A percentile compares a stretch with the other conserved stretches of the same genome.
phyloP scores from a whole-genome alignment of 2,888 invertebrate genomes.

The Oasisia sp. region DNA sequence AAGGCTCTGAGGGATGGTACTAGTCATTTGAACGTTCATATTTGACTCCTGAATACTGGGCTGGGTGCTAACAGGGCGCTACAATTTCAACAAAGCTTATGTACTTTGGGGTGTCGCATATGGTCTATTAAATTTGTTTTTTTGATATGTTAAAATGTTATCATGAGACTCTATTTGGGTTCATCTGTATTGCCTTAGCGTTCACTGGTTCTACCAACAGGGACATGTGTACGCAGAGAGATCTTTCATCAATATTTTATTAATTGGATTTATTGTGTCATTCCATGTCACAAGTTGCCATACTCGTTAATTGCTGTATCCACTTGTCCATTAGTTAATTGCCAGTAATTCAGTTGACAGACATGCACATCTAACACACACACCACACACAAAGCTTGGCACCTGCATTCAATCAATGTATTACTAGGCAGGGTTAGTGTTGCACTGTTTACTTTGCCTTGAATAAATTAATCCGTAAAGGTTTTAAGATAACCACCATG shows the following conservation, averaged over 20 bases:
- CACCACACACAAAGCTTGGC: neutral
- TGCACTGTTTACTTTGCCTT: neutral
- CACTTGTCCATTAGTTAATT: neutral
- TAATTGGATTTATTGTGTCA: neutral
- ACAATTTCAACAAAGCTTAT: too few species aligned
- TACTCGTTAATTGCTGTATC: neutral
- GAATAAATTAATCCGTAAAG: neutral
- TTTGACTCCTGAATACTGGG: too few species aligned
- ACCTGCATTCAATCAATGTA: neutral
- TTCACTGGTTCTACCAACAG: neutral
- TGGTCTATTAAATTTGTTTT: too few species aligned
- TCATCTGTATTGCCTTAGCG: neutral
- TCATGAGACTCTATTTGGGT: neutral
- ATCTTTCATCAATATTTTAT: neutral
- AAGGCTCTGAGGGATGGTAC: too few species aligned
- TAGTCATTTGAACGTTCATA: too few species aligned
- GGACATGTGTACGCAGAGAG: neutral
- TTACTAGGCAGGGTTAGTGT: neutral
- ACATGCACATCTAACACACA: neutral
- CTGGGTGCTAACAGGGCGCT: too few species aligned
- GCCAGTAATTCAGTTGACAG: neutral
- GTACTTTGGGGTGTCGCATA: too few species aligned
- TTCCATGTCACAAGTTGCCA: neutral
- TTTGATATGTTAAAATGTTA: too few species aligned
- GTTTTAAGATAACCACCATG: too few species aligned